These are phyloP conservation scores for Tipula unca DNA, from an alignment of 2,888 invertebrate species.

Conservation along the genomic window DNA sequence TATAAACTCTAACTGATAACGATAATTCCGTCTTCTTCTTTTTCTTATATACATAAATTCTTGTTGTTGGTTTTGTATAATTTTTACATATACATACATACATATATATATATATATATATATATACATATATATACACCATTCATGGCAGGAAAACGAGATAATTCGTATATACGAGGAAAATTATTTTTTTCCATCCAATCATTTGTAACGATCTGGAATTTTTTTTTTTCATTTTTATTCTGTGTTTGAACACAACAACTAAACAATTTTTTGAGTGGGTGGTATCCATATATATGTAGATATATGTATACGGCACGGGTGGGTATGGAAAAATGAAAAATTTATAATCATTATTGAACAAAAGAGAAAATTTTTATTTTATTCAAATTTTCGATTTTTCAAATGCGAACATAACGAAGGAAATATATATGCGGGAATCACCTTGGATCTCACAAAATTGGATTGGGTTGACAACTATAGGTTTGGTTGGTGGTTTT, in stretches of 20 bases:
- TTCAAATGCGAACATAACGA: background rate
- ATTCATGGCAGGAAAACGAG: background rate
- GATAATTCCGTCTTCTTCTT: background rate
- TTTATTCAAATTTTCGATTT: background rate
- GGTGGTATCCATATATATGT: too few relatives aligned
- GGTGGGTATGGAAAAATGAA: background rate
- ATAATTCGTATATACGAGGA: background rate
- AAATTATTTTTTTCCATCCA: background rate
- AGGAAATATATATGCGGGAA: background rate
- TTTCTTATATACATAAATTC: background rate
- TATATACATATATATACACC: background rate
- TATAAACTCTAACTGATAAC: background rate
- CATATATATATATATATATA: background rate
- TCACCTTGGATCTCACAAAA: background rate
- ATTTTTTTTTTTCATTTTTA: background rate
- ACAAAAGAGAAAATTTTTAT: background rate
- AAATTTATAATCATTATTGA: background rate
- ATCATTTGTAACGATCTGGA: background rate
- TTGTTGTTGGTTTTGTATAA: background rate
- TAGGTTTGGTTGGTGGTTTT: background rate
- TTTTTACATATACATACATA: background rate
- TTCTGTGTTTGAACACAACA: background rate
- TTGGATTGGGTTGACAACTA: background rate
- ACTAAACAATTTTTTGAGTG: too few relatives aligned
- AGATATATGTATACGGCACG: too few relatives aligned